Conservation (phyloP, 2,113 vertebrate genomes). For the Onychostruthus taczanowskii region DNA sequence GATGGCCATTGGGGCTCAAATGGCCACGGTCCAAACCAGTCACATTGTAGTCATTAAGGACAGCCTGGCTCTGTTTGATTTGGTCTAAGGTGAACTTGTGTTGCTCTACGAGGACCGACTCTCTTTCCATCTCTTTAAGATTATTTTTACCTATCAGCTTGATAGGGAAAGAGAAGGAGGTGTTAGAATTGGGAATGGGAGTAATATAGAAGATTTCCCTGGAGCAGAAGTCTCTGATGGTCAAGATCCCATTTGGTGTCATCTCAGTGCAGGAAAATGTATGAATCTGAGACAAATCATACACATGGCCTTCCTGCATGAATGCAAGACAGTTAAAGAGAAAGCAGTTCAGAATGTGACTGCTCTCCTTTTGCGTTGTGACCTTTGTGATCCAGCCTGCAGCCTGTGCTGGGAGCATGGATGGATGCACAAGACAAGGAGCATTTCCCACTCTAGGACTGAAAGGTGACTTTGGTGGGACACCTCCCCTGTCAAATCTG, state of each 20-base stretch:
- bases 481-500: no score
- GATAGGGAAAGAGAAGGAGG: not conserved
- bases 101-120: accelerated
- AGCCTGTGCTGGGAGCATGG: not conserved
- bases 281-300: not conserved
- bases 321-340: not conserved
- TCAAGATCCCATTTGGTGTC: not conserved
- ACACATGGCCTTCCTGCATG: accelerated
- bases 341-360: not conserved
- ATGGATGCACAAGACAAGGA: no score
- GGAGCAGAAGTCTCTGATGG: not conserved
- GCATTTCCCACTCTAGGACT: no score
- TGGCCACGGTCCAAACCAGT: conserved; percentile 64
- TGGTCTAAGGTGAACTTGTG: accelerated
- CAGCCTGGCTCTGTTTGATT: not conserved
- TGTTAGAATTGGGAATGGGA: not conserved
- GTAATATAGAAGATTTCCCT: not conserved
- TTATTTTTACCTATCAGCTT: not conserved
- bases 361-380: not conserved
- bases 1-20: conserved; percentile 56
- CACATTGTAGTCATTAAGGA: not conserved
- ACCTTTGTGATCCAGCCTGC: not conserved
- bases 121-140: not conserved
- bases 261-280: not conserved
- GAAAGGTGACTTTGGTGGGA: no score